These are phyloP conservation scores for Toxotes chatareus DNA, from an alignment of 2,113 vertebrate genomes.

Conservation along the genomic window DNA sequence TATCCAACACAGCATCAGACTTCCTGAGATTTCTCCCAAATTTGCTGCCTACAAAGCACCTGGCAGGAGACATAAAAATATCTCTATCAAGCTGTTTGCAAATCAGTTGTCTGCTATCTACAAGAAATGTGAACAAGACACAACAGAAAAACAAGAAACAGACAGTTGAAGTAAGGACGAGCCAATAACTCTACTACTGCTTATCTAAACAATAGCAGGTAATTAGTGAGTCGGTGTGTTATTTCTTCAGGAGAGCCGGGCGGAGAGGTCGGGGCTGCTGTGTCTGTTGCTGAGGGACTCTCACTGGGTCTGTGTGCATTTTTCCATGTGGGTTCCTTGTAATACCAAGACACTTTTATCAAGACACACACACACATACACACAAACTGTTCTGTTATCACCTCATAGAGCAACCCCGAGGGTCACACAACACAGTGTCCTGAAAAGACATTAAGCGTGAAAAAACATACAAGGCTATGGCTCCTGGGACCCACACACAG, in stretches of 20 bases:
- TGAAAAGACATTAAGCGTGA: constrained; percentile 47
- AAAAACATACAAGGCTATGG: constrained; percentile 21
- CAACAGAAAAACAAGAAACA: constrained; percentile 20
- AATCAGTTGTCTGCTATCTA: constrained; percentile 12
- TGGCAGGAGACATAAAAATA: constrained; percentile 25
- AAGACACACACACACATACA: constrained; percentile 12
- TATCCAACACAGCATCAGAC: constrained; percentile 13
- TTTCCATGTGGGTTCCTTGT: neutral
- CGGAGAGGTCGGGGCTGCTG: neutral
- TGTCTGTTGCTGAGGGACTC: constrained; percentile 20
- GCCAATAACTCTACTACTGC: constrained; percentile 21
- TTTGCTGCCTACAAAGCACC: constrained; percentile 10
- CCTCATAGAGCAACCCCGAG: constrained; percentile 22
- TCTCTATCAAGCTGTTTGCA: constrained; percentile 6
- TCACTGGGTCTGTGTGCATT: constrained; percentile 27
- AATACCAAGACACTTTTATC: constrained; percentile 18
- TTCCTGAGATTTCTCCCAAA: constrained; percentile 25
- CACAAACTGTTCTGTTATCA: constrained; percentile 31
- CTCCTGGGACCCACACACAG: constrained; percentile 25
- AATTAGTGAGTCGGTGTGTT: constrained; percentile 50
- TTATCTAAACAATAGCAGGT: constrained; percentile 49
- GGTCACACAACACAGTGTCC: constrained; percentile 40
- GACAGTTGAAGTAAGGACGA: neutral
- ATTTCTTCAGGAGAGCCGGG: constrained; percentile 21
- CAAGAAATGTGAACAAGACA: neutral